Percentiles rank a stretch among this genome's conserved stretches.
These are phyloP conservation scores for Drosophila repletoides DNA, from an alignment of 1,140 invertebrate genomes.

Conservation along the genomic window DNA sequence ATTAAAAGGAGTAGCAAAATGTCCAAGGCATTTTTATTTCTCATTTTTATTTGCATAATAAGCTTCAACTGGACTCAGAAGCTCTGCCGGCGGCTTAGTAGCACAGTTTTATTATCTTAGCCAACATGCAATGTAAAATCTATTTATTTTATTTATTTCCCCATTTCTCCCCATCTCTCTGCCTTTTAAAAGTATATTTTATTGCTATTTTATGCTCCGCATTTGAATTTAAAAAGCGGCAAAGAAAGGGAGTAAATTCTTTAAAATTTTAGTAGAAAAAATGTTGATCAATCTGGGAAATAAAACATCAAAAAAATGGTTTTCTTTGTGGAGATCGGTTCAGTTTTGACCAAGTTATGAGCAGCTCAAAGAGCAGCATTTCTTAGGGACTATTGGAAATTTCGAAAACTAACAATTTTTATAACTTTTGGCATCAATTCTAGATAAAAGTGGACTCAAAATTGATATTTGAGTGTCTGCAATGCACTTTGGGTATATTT, in stretches of 20 bases:
- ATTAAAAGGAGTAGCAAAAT: slow-evolving; percentile 71
- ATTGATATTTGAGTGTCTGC: too few relatives aligned
- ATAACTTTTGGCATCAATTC: too few relatives aligned
- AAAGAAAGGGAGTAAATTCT: too few relatives aligned
- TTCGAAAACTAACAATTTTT: too few relatives aligned
- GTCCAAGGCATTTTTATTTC: slow-evolving; percentile 42
- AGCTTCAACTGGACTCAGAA: slow-evolving; percentile 54
- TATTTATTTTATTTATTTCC: slow-evolving; percentile 9
- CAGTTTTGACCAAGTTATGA: too few relatives aligned
- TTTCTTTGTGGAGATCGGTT: too few relatives aligned
- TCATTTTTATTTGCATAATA: slow-evolving; percentile 77
- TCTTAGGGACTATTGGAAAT: too few relatives aligned
- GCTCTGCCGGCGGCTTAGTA: slow-evolving; percentile 48
- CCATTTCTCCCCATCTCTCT: not conserved
- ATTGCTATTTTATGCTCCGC: not conserved
- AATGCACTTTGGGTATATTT: not conserved
- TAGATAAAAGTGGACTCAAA: too few relatives aligned
- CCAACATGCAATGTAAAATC: slow-evolving; percentile 3
- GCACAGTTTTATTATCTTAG: slow-evolving; percentile 4
- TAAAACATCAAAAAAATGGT: too few relatives aligned
- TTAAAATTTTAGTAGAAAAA: too few relatives aligned
- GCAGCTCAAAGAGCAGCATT: too few relatives aligned
- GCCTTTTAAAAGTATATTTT: not conserved
- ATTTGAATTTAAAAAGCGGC: not conserved
- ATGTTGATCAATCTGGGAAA: too few relatives aligned